Base-by-base conservation (phyloP, 2,797 vertebrate genomes). In the Catostomus latipinnis region DNA sequence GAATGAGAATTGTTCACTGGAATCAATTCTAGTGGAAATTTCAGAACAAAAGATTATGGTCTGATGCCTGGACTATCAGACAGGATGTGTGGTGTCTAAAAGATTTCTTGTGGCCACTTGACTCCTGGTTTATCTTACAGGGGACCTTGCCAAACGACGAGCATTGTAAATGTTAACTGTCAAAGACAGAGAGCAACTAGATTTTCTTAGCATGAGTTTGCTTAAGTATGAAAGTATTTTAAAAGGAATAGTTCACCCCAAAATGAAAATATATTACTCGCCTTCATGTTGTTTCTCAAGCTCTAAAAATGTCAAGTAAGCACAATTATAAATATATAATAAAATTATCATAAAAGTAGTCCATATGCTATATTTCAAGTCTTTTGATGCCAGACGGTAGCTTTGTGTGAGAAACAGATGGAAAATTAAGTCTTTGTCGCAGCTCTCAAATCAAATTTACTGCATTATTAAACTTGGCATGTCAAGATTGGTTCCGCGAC, bases 1-100 rank as follows among this genome's bases (percentile, higher is more conserved):
- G 90, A 94, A 86, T 94, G 86, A 94, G 16, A 74, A 69, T 50
- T 16, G 13, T 57, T 49, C 14, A 0, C 10, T 60, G 63, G 22
- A 78, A 48, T 60, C 61, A 3, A 66, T 52, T 67, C 12, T 46
- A 46, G 60, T n/a, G 34, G 56, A 16, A 48, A 80, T 50, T 73
- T 46, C 48, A 68, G 16, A n/a, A 45, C 22, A 71, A 43, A 1
- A 71, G 52, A 16, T n/a, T 22, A 11, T 43, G 14, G 8, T 66
- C 6, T 66, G 43, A 10, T 46, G 63, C 43, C 6, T 52, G 57
- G 57, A 45, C 48, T 68, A 45, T 73, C 73, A 66, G 48, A 34
- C 53, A 63, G 68, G 68, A 66, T 48, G 56, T 49, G 43, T 49
- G 34, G 34, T 34, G 2, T 34, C 34, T 34, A 34, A 34, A 34